Conservation (phyloP, 2,113 vertebrate genomes). For the Okapia johnstoni region DNA sequence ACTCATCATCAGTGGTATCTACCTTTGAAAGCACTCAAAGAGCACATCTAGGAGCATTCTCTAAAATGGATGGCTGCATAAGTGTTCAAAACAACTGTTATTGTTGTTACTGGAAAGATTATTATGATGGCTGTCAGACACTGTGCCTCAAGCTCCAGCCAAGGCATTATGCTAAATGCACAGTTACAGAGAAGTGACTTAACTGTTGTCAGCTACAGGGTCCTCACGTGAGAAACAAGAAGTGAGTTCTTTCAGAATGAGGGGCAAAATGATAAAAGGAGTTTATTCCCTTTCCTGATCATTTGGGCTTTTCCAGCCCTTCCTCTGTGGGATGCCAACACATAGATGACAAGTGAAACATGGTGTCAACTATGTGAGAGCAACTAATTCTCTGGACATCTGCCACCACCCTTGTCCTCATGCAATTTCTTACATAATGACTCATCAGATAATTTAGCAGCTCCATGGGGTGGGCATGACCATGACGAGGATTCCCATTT, state of each 20-base stretch:
- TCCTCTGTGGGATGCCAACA: neutral
- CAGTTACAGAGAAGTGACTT: accelerated
- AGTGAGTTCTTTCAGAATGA: accelerated
- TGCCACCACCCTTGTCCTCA: too few species aligned
- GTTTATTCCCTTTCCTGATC: neutral
- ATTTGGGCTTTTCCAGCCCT: neutral
- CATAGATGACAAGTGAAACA: neutral
- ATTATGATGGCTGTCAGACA: accelerated
- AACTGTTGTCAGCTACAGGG: too few species aligned
- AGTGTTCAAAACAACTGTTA: neutral
- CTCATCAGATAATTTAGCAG: neutral
- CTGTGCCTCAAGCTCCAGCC: accelerated
- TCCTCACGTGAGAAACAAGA: neutral
- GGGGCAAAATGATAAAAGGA: neutral
- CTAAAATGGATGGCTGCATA: neutral
- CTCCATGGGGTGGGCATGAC: neutral
- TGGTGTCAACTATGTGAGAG: accelerated
- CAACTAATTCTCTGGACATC: neutral
- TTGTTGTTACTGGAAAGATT: neutral
- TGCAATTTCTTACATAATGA: accelerated
- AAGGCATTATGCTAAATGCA: accelerated
- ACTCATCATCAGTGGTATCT: accelerated
- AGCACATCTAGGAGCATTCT: neutral
- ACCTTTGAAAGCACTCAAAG: neutral
- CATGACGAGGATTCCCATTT: neutral